Conservation (phyloP, 2,888 invertebrate genomes). For the Dicranocentrus wangi region DNA sequence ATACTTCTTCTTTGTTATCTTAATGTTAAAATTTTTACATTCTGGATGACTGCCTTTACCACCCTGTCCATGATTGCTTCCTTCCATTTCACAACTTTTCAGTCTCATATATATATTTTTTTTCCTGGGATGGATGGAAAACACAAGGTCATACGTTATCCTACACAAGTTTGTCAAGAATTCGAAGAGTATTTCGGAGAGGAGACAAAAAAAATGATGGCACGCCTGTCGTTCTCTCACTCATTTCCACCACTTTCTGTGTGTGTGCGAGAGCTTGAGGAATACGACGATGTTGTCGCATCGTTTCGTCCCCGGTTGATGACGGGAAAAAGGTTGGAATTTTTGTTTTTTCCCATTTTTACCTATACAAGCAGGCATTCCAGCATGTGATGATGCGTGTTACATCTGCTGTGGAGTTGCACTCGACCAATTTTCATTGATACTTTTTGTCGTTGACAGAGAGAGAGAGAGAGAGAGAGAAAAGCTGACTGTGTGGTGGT, state of each 20-base stretch:
- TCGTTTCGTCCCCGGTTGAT: too few species aligned
- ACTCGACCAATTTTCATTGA: slow-evolving; percentile 57
- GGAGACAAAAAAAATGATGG: slow-evolving; percentile 17
- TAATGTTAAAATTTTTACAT: slow-evolving; percentile 52
- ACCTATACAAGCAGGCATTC: slow-evolving; percentile 22
- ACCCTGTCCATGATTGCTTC: slow-evolving; percentile 44
- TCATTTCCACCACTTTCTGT: too few species aligned
- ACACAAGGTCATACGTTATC: slow-evolving; percentile 31
- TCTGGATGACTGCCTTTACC: slow-evolving; percentile 45
- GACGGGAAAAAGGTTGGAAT: slow-evolving; percentile 13
- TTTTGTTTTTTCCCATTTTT: slow-evolving; percentile 31
- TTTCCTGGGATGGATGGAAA: background rate
- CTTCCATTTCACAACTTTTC: slow-evolving; percentile 52
- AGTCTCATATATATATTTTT: background rate
- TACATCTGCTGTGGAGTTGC: slow-evolving; percentile 50
- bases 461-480: slow-evolving; percentile 38
- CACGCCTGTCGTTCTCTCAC: slow-evolving; percentile 36
- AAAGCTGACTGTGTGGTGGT: slow-evolving; percentile 38
- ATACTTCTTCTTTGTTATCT: slow-evolving; percentile 51
- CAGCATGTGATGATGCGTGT: slow-evolving; percentile 38
- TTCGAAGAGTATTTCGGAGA: slow-evolving; percentile 30
- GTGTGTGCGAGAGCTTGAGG: too few species aligned
- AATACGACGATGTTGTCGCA: slow-evolving; percentile 26
- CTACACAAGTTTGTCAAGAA: slow-evolving; percentile 48
- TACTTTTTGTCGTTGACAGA: slow-evolving; percentile 57